Percentiles rank a stretch among this genome's conserved stretches.
Evolutionary conservation across 2,888 invertebrate species (phyloP).

Genomic region (Proisotoma minuta): DNA sequence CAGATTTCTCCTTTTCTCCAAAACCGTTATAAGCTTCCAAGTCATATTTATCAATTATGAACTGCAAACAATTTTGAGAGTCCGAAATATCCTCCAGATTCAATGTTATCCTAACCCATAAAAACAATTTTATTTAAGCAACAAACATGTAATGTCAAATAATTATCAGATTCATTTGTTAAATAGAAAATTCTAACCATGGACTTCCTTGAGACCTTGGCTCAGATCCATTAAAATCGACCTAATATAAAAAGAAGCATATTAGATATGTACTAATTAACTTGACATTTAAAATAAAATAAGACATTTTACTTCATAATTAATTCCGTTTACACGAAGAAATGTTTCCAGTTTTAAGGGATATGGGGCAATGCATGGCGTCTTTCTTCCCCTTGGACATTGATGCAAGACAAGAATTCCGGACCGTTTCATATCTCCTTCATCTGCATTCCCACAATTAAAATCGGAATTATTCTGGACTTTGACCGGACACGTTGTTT

Average conservation of each 20-base stretch:
- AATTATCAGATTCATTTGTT: too few species aligned
- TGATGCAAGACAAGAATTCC: slow-evolving; percentile 30
- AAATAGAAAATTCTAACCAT: too few species aligned
- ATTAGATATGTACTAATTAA: too few species aligned
- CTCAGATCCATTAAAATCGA: slow-evolving; percentile 31
- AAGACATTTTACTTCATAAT: slow-evolving; percentile 41
- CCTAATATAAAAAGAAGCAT: slow-evolving; percentile 15
- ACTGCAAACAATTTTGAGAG: slow-evolving; percentile 35
- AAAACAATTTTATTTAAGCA: too few species aligned
- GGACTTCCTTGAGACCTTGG: slow-evolving; percentile 31
- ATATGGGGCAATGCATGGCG: slow-evolving; percentile 44
- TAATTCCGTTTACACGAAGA: slow-evolving; percentile 33
- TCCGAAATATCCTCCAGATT: slow-evolving; percentile 41
- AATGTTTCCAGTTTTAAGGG: slow-evolving; percentile 44
- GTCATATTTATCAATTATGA: slow-evolving; percentile 27
- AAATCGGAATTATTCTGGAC: not conserved
- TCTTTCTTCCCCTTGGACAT: slow-evolving; percentile 38
- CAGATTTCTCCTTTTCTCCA: slow-evolving; percentile 21
- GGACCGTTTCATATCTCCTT: slow-evolving; percentile 12
- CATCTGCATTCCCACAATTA: slow-evolving; percentile 10
- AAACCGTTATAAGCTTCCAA: slow-evolving; percentile 17
- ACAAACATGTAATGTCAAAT: too few species aligned
- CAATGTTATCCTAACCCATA: slow-evolving; percentile 23
- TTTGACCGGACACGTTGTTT: not conserved
- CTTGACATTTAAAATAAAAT: too few species aligned